These are phyloP conservation scores for Microcebus lehilahytsara DNA, from an alignment of 2,113 vertebrate genomes.

Conservation along the genomic window DNA sequence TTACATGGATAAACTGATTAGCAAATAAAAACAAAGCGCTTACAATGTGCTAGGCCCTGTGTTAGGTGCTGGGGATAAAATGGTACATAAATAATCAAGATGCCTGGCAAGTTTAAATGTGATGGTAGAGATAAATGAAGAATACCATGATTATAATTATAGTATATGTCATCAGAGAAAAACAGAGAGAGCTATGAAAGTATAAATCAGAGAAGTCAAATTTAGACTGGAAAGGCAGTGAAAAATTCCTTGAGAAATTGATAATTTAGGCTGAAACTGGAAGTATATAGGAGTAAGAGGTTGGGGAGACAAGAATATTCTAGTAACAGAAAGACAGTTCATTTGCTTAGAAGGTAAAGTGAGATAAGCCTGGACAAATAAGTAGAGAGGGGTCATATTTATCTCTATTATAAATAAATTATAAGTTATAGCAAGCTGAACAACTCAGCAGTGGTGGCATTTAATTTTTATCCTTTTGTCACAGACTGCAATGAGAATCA, in stretches of 20 bases:
- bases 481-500: neutral
- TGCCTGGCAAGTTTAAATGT: neutral
- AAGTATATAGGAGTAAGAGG: neutral
- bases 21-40: slow-evolving; percentile 16
- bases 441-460: neutral
- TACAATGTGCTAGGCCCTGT: neutral
- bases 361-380: neutral
- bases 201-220: neutral
- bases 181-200: neutral
- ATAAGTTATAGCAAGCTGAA: slow-evolving; percentile 22
- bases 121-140: neutral
- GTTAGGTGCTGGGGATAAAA: neutral
- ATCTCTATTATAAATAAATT: neutral
- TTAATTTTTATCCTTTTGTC: slow-evolving; percentile 23
- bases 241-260: slow-evolving; percentile 13
- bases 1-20: neutral
- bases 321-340: neutral
- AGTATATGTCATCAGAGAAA: slow-evolving; percentile 14
- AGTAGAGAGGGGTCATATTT: neutral
- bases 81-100: neutral
- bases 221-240: neutral
- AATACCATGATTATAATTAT: neutral
- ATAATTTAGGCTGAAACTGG: neutral
- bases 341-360: neutral
- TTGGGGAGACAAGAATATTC: neutral